Percentiles rank a stretch among this genome's conserved stretches.
Conservation (phyloP, 2,888 invertebrate species). For the Taenaris catops region DNA sequence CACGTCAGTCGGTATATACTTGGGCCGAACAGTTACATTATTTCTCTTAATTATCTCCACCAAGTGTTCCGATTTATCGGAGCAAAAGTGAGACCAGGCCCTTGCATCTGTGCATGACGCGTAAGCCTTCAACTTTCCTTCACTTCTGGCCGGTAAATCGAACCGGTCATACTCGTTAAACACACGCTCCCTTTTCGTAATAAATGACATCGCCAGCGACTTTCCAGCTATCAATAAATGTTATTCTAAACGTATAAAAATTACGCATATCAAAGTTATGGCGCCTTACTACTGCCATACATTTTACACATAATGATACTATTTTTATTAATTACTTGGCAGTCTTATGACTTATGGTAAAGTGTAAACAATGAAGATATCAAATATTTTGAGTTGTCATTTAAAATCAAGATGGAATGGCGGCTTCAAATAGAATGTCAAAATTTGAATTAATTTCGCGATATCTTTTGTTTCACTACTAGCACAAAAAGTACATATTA, state of each 20-base stretch:
- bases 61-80: conserved; percentile 78
- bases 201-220: conserved; percentile 60
- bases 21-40: conserved; percentile 52
- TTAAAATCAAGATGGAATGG: conserved; percentile 56
- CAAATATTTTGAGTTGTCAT: conserved; percentile 65
- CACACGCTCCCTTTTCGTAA: conserved; percentile 69
- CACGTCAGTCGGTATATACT: conserved; percentile 62
- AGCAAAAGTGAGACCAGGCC: conserved; percentile 77
- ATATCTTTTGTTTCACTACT: neutral
- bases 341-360: conserved; percentile 34
- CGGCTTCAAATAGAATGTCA: conserved; percentile 56
- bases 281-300: conserved; percentile 52
- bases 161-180: conserved; percentile 65
- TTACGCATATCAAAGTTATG: conserved; percentile 35
- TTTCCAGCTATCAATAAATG: conserved; percentile 39
- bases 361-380: conserved; percentile 60
- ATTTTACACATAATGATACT: conserved; percentile 54
- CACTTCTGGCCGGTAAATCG: conserved; percentile 67
- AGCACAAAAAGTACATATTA: conserved; percentile 1
- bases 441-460: conserved; percentile 5
- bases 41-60: conserved; percentile 74
- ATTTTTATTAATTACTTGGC: conserved; percentile 43
- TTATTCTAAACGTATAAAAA: conserved; percentile 46
- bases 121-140: conserved; percentile 77
- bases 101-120: conserved; percentile 77